These are phyloP conservation scores for Stigmatopora argus DNA, from an alignment of 2,113 vertebrate species.

Conservation along the genomic window DNA sequence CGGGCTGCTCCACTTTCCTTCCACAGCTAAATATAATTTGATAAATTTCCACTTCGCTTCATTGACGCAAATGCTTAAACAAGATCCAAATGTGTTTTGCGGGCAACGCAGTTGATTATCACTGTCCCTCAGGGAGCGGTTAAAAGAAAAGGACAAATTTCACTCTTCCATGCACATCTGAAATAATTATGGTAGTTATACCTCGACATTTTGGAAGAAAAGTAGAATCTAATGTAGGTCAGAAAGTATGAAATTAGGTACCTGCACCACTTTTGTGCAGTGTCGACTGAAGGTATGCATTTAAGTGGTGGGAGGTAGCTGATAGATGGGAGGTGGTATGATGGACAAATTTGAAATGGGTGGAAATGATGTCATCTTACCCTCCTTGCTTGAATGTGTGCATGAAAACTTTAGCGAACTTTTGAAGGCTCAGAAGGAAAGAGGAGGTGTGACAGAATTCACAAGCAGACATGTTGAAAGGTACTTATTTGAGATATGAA, in stretches of 20 bases:
- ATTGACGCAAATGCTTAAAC: background rate
- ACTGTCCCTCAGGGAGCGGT: background rate
- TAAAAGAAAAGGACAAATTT: background rate
- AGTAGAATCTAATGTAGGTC: background rate
- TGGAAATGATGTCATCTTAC: slow-evolving; percentile 33
- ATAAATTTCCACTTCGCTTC: background rate
- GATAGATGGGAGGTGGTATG: background rate
- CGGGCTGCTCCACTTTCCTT: background rate
- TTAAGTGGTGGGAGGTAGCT: background rate
- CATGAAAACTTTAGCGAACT: slow-evolving; percentile 6
- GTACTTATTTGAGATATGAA: slow-evolving; percentile 33
- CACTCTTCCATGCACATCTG: background rate
- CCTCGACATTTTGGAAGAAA: background rate
- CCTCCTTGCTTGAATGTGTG: slow-evolving; percentile 18
- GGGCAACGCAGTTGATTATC: background rate
- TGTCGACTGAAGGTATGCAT: background rate
- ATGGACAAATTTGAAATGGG: slow-evolving; percentile 34
- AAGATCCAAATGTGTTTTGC: background rate
- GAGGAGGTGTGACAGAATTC: slow-evolving; percentile 24
- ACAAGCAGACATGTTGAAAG: slow-evolving; percentile 21
- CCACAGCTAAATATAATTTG: background rate
- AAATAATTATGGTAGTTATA: background rate
- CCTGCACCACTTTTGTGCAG: background rate
- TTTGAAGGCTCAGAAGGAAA: slow-evolving; percentile 26
- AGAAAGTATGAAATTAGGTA: background rate